Conservation (phyloP, 1,140 invertebrate genomes). For the Rhopalosiphum padi region DNA sequence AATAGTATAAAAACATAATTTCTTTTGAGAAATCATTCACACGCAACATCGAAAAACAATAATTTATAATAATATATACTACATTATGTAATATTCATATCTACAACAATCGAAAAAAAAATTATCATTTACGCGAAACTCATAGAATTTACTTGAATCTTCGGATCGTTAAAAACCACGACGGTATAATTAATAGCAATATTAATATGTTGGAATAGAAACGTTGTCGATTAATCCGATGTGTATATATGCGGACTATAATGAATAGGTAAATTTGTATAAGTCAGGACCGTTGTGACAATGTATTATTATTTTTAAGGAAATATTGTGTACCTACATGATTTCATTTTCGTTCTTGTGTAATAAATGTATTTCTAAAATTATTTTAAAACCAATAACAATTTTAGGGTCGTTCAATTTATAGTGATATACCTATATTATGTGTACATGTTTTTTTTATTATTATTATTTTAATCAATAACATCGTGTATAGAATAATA, state of each 20-base stretch:
- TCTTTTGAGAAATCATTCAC: not conserved
- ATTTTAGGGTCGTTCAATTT: conserved; percentile 5
- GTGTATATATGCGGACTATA: not conserved
- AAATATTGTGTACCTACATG: not conserved
- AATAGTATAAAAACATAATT: not conserved
- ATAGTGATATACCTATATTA: not conserved
- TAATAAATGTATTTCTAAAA: conserved; percentile 16
- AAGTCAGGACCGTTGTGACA: not conserved
- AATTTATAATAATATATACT: not conserved
- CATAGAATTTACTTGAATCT: not conserved
- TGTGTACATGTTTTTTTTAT: not conserved
- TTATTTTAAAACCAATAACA: conserved; percentile 14
- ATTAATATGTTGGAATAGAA: not conserved
- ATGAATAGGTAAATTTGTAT: not conserved
- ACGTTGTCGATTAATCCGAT: not conserved
- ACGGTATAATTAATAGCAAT: not conserved
- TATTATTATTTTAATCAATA: conserved; percentile 1
- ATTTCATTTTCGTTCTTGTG: not conserved
- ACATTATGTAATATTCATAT: too few relatives aligned
- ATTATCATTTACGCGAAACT: not conserved
- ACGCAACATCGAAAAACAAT: not conserved
- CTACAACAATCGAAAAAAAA: too few relatives aligned
- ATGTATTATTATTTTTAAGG: conserved; percentile 17
- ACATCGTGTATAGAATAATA: not conserved
- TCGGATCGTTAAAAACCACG: not conserved